A percentile compares a stretch with the other conserved stretches of the same genome.
These are phyloP conservation scores for Oeneis ivallda DNA, from an alignment of 2,888 invertebrate species.

Conservation along the genomic window DNA sequence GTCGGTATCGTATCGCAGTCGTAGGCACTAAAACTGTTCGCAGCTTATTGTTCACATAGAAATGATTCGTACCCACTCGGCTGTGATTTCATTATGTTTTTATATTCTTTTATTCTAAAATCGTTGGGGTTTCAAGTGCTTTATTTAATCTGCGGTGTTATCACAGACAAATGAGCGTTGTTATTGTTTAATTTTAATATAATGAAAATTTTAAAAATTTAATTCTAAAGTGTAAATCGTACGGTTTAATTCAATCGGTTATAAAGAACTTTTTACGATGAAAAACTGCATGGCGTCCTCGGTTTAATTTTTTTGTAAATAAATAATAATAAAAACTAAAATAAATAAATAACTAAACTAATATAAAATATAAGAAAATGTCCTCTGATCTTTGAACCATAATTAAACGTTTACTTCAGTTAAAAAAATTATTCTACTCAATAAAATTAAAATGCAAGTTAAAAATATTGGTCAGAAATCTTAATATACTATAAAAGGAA, in stretches of 20 bases:
- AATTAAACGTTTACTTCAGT: no score
- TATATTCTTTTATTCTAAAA: conserved; percentile 43
- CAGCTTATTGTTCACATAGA: conserved; percentile 35
- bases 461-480: no score
- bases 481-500: no score
- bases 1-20: conserved; percentile 10
- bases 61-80: conserved; percentile 45
- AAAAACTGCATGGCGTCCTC: neutral
- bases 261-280: neutral
- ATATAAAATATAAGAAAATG: no score
- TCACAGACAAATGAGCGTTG: conserved; percentile 38
- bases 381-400: no score
- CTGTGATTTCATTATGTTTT: conserved; percentile 48
- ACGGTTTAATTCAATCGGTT: neutral
- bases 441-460: no score
- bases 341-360: no score
- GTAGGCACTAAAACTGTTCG: neutral
- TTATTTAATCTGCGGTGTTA: conserved; percentile 42
- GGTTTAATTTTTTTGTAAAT: no score
- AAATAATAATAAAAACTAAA: no score
- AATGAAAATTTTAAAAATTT: conserved; percentile 7
- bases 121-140: conserved; percentile 39
- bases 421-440: no score
- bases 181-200: conserved; percentile 35
- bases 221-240: conserved; percentile 1